Evolutionary conservation across 2,113 vertebrate species (phyloP), one percentile per base, ranked within the genome.

Genomic region (Erinaceus europaeus): DNA sequence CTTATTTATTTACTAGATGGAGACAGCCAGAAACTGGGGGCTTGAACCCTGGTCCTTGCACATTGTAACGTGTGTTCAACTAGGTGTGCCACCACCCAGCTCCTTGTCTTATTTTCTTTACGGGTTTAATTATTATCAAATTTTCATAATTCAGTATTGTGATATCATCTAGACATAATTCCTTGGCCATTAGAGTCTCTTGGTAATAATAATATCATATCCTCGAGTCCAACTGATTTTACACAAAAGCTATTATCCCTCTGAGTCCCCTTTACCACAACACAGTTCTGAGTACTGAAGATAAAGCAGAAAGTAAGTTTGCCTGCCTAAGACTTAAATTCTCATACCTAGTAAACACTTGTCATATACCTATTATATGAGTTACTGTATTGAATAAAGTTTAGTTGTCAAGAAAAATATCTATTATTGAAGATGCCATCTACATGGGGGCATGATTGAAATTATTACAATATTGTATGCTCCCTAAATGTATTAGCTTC

Each of bases 221-320:
- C n/a, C n/a, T n/a, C n/a, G n/a, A n/a, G n/a, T n/a, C n/a, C n/a
- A n/a, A n/a, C n/a, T n/a, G n/a, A n/a, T n/a, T n/a, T n/a, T n/a
- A n/a, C n/a, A n/a, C n/a, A n/a, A n/a, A n/a, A n/a, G n/a, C n/a
- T 0, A 8, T 1, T 21, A 2, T 2, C 34, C 13, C 6, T 84
- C 17, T 50, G 29, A 32, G 21, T 5, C 2, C 11, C 5, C 23
- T 55, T 4, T n/a, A 20, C 25, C 71, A n/a, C n/a, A 25, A 62
- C 2, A 9, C 5, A 72, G 2, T 27, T 14, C 55, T 72, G 21
- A 10, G 32, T 36, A 2, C 42, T 32, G 2, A 8, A 79, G 17
- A 12, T 1, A 40, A 52, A 72, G 20, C 20, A 44, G 25, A 57
- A 21, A 40, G 27, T 4, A 68, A 59, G n/a, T 42, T 6, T 11